A percentile compares a stretch with the other conserved stretches of the same genome.
Conservation (phyloP, 2,797 vertebrate genomes). For the Mionectes olivaceus region DNA sequence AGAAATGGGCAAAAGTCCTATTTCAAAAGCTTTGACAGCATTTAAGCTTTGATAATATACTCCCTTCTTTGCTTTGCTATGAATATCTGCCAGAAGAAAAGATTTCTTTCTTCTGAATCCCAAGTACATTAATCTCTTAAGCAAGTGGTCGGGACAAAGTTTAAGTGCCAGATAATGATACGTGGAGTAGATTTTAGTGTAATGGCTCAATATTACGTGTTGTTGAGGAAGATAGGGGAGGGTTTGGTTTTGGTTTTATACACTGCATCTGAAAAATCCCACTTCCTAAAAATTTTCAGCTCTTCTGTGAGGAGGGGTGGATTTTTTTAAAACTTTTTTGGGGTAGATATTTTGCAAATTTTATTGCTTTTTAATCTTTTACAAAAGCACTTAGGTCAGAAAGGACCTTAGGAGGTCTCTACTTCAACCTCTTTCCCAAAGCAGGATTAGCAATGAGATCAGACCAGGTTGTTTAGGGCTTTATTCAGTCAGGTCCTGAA, state of each 20-base stretch:
- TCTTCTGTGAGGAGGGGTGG: not conserved
- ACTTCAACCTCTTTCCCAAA: not conserved
- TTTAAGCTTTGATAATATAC: not conserved
- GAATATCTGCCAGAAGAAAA: constrained; percentile 2
- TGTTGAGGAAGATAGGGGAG: not conserved
- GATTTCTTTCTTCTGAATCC: constrained; percentile 10
- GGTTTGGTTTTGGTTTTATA: not conserved
- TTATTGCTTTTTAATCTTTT: not conserved
- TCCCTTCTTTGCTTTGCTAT: constrained; percentile 22
- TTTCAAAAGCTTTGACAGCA: constrained; percentile 24
- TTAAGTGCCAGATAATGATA: not conserved
- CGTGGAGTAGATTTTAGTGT: not conserved
- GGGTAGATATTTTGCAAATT: not conserved
- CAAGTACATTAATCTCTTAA: constrained; percentile 4
- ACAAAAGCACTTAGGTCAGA: not conserved
- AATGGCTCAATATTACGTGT: not conserved
- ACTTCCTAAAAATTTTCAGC: not conserved
- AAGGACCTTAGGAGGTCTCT: not conserved
- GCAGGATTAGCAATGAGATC: not conserved
- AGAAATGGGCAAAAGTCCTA: not conserved
- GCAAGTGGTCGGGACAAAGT: not conserved
- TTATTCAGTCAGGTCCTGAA: not conserved
- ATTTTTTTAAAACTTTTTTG: not conserved
- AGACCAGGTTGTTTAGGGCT: not conserved
- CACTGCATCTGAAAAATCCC: not conserved